These are phyloP conservation scores for Nautilus pompilius DNA, from an alignment of 1,140 invertebrate species.

Conservation along the genomic window DNA sequence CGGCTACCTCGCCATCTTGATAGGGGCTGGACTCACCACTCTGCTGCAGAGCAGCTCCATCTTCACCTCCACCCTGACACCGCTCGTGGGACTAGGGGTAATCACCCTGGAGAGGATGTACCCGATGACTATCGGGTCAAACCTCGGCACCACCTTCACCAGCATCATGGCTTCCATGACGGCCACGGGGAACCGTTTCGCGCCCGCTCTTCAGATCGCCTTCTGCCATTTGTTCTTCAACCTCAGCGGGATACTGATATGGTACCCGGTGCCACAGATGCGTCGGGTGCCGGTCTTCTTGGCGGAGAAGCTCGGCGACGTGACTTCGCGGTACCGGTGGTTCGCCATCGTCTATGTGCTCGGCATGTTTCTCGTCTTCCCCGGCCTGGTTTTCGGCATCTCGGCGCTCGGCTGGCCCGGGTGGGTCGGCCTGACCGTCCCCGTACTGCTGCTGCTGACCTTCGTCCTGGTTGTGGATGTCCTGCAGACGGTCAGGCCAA, in stretches of 20 bases:
- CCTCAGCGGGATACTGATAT: slow-evolving; percentile 57
- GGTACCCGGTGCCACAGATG: slow-evolving; percentile 61
- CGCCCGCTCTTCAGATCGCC: slow-evolving; percentile 60
- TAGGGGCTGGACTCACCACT: slow-evolving; percentile 63
- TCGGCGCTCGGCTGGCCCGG: slow-evolving; percentile 35
- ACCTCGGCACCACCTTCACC: slow-evolving; percentile 66
- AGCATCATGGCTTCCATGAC: slow-evolving; percentile 59
- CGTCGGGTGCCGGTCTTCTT: slow-evolving; percentile 58
- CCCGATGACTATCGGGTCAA: slow-evolving; percentile 64
- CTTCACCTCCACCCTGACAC: slow-evolving; percentile 65
- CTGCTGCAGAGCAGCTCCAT: slow-evolving; percentile 66
- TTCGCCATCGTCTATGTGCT: slow-evolving; percentile 62
- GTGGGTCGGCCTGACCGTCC: slow-evolving; percentile 10
- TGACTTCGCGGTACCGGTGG: slow-evolving; percentile 60
- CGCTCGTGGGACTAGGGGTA: slow-evolving; percentile 65
- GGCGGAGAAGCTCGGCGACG: slow-evolving; percentile 56
- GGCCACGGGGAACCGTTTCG: slow-evolving; percentile 19
- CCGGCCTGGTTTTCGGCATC: slow-evolving; percentile 54
- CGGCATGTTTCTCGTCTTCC: slow-evolving; percentile 58
- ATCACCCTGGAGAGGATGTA: slow-evolving; percentile 64
- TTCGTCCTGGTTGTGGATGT: slow-evolving; percentile 39
- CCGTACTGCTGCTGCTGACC: slow-evolving; percentile 1
- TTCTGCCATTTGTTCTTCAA: slow-evolving; percentile 54
- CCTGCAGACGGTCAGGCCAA: slow-evolving; percentile 49
- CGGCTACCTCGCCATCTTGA: slow-evolving; percentile 62